Conservation (phyloP, 1,140 invertebrate species). For the Rhizoglyphus robini region DNA sequence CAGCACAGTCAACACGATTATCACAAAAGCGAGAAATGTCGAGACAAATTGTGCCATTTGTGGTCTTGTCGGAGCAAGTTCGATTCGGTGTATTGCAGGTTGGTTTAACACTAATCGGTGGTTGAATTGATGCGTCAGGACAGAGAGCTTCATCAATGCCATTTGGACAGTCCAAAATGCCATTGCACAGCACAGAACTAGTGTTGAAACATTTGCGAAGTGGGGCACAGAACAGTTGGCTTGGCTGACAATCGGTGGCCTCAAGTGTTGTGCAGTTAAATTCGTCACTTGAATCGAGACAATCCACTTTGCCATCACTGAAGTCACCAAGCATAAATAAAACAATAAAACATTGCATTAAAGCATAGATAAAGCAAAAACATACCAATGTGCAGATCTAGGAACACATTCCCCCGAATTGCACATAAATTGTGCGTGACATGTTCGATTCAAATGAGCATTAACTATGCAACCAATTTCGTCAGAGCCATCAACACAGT, state of each 20-base stretch:
- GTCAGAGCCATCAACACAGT: constrained; percentile 50
- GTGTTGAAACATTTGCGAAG: not conserved
- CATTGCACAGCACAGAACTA: constrained; percentile 17
- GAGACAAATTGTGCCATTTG: constrained; percentile 41
- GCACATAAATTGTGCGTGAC: constrained; percentile 52
- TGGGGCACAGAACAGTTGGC: constrained; percentile 57
- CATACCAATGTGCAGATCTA: too few species aligned
- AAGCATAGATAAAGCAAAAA: too few species aligned
- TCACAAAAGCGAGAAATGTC: constrained; percentile 51
- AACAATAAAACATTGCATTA: too few species aligned
- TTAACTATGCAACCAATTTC: not conserved
- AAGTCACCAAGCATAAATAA: too few species aligned
- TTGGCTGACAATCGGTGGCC: constrained; percentile 74
- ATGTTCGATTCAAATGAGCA: not conserved
- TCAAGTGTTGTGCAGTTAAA: constrained; percentile 51
- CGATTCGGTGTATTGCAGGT: constrained; percentile 25
- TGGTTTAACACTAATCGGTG: not conserved
- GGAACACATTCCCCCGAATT: constrained; percentile 70
- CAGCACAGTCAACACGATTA: constrained; percentile 48
- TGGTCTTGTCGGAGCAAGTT: constrained; percentile 24
- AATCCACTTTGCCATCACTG: constrained; percentile 85
- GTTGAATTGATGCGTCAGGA: not conserved
- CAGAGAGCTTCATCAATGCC: not conserved
- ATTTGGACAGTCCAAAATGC: constrained; percentile 13
- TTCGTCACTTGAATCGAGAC: constrained; percentile 82